Percentiles rank a stretch among this genome's conserved stretches.
These are phyloP conservation scores for Calosoma granatense DNA, from an alignment of 1,140 invertebrate genomes.

Conservation along the genomic window DNA sequence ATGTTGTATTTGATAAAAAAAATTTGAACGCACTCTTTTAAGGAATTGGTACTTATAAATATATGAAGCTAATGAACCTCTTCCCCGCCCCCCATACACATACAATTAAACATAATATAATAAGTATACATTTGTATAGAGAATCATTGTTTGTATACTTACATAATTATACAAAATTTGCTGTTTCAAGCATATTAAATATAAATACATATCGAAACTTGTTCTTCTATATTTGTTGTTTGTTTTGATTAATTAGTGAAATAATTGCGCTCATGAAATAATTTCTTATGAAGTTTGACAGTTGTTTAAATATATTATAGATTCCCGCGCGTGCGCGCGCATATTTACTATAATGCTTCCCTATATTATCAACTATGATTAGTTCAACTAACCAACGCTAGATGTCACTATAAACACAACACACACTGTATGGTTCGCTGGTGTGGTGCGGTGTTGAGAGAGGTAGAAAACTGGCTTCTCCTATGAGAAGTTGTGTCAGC, in stretches of 20 bases:
- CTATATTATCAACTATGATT: too few relatives aligned
- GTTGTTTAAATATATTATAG: too few relatives aligned
- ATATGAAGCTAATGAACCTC: neutral
- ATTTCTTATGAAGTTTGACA: too few relatives aligned
- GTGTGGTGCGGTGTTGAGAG: neutral
- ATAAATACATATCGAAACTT: slow-evolving; percentile 8
- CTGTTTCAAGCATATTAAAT: slow-evolving; percentile 2
- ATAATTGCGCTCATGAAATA: too few relatives aligned
- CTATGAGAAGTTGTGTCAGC: slow-evolving; percentile 34
- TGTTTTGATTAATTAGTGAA: neutral
- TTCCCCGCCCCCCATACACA: too few relatives aligned
- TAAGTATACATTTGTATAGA: slow-evolving; percentile 2
- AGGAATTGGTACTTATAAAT: neutral
- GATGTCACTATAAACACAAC: neutral
- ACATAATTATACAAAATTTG: slow-evolving; percentile 1
- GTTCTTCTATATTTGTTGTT: slow-evolving; percentile 5
- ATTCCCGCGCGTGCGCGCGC: too few relatives aligned
- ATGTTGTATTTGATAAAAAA: neutral
- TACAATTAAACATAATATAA: too few relatives aligned
- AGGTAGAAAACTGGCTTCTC: slow-evolving; percentile 1
- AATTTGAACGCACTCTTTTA: slow-evolving; percentile 3
- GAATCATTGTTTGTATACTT: slow-evolving; percentile 3
- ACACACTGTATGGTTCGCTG: neutral
- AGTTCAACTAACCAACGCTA: too few relatives aligned
- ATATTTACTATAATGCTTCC: too few relatives aligned